Base-by-base conservation (phyloP, 2,797 vertebrate genomes). In the Pseudotriccus pelzelni region DNA sequence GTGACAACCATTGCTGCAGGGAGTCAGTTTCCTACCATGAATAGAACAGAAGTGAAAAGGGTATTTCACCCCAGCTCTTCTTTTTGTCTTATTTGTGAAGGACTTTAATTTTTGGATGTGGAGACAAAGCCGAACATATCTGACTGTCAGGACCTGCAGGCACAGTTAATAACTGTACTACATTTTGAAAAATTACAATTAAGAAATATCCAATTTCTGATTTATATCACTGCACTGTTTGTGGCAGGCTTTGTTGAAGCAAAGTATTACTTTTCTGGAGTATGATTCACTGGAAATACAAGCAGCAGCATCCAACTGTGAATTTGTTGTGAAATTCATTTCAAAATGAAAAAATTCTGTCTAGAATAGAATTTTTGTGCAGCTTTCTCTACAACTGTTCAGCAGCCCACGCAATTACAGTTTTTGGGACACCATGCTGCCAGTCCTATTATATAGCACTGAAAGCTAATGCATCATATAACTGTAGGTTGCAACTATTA, bases 251-350 rank as follows among this genome's bases (percentile, higher is more conserved):
- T 94, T 90, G 79, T 63, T 93, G 87, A 92, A 91, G 79, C 76
- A 56, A 94, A 94, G 84, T 63, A 92, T 91, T 95, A 95, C 81
- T 96, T 68, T 95, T 92, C 59, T 94, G 53, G 89, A 96, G 69
- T 69, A 78, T 89, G 81, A 96, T 83, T 97, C 89, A 93, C 63
- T 96, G 43, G 79, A 87, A 95, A 96, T 72, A 94, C 92, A 94
- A 94, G 92, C 84, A 85, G 62, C 37, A 44, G 89, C 76, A 91
- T 78, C 93, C 94, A 92, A 86, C 91, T 93, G 94, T 90, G 92
- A 94, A 93, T 95, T 90, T 93, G 91, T 95, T 97, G 94, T 96
- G 93, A 96, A 97, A 95, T 94, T 91, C 39, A 80, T 68, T 96
- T 95, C 34, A 87, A 96, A 94, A 95, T 67, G 92, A 92, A 93